phyloP scores from a whole-genome alignment of 1,140 invertebrate species.

The Drosophila nebulosa region DNA sequence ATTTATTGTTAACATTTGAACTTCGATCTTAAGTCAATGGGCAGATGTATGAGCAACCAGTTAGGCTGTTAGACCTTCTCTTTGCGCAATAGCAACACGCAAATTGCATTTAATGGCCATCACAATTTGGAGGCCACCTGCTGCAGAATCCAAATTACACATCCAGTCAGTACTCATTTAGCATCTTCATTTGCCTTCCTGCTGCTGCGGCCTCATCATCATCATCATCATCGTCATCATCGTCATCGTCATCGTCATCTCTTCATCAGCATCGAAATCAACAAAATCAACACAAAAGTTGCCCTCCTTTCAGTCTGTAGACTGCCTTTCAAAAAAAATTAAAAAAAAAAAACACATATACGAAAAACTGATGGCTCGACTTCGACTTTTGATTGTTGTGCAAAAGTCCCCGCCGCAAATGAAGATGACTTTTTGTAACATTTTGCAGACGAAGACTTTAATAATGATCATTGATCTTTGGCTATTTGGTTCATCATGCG shows the following conservation, averaged over 20 bases:
- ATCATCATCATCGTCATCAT: too few species aligned
- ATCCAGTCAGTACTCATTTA: slow-evolving; percentile 21
- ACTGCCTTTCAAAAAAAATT: slow-evolving; percentile 48
- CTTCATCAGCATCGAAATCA: background rate
- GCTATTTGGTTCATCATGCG: slow-evolving; percentile 44
- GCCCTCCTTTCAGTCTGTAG: slow-evolving; percentile 62
- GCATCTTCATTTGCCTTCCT: slow-evolving; percentile 39
- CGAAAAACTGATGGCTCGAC: slow-evolving; percentile 36
- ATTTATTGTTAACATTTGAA: too few species aligned
- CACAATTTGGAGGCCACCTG: slow-evolving; percentile 27
- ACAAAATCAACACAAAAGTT: slow-evolving; percentile 53
- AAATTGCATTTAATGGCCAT: slow-evolving; percentile 48
- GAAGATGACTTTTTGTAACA: slow-evolving; percentile 39
- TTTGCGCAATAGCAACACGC: slow-evolving; percentile 39
- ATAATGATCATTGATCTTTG: slow-evolving; percentile 44
- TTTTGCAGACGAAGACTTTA: slow-evolving; percentile 48
- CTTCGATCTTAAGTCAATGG: too few species aligned
- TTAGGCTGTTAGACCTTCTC: slow-evolving; percentile 12
- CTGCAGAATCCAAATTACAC: slow-evolving; percentile 31
- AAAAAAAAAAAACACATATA: slow-evolving; percentile 32
- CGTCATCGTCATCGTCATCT: background rate
- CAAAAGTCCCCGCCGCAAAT: slow-evolving; percentile 24
- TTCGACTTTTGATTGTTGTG: slow-evolving; percentile 35
- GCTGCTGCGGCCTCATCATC: slow-evolving; percentile 10
- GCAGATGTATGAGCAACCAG: background rate